Percentiles rank a stretch among this genome's conserved stretches.
phyloP scores from a whole-genome alignment of 1,140 invertebrate species.

The Ooceraea biroi region DNA sequence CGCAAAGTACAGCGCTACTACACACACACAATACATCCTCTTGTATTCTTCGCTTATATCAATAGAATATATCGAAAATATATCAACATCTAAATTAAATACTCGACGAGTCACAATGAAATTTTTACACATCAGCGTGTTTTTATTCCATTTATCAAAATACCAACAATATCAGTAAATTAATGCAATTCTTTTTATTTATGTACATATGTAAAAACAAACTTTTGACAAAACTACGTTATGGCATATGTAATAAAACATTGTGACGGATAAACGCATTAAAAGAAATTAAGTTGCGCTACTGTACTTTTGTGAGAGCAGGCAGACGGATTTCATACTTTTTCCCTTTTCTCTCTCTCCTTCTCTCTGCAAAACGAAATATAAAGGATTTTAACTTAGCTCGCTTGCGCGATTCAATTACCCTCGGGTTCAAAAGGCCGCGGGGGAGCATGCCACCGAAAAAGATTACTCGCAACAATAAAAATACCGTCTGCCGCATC shows the following conservation, averaged over 20 bases:
- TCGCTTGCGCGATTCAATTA: slow-evolving; percentile 49
- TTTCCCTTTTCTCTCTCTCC: background rate
- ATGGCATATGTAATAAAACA: slow-evolving; percentile 10
- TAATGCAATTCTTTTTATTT: slow-evolving; percentile 11
- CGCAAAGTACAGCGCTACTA: background rate
- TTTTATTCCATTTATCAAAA: background rate
- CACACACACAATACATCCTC: background rate
- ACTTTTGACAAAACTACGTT: background rate
- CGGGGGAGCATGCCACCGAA: slow-evolving; percentile 4
- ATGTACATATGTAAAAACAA: background rate
- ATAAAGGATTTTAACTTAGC: slow-evolving; percentile 42
- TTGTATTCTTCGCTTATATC: background rate
- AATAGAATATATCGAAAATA: no score
- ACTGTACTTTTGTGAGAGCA: background rate
- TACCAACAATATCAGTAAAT: background rate
- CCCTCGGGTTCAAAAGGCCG: slow-evolving; percentile 28
- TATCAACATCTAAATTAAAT: background rate
- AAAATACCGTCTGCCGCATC: slow-evolving; percentile 30
- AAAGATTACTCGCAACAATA: slow-evolving; percentile 39
- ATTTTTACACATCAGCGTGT: background rate
- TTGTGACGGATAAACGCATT: slow-evolving; percentile 2
- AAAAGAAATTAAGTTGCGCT: slow-evolving; percentile 17
- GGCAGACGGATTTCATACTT: background rate
- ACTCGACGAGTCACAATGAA: background rate
- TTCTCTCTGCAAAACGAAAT: background rate